Percentiles rank a stretch among this genome's conserved stretches.
These are phyloP conservation scores for Potamilus streckersoni DNA, from an alignment of 1,140 invertebrate species.

Conservation along the genomic window DNA sequence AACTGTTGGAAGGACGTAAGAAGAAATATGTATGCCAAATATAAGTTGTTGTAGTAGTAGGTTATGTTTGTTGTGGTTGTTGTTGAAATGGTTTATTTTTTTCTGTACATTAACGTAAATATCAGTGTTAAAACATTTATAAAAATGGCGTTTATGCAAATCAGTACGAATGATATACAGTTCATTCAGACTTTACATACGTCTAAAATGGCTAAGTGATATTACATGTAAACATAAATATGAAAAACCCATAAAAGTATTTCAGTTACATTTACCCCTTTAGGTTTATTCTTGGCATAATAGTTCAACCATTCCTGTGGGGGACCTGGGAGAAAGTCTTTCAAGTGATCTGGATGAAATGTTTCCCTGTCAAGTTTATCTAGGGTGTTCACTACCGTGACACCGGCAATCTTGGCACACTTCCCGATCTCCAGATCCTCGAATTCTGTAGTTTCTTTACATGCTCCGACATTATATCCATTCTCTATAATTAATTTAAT, in stretches of 20 bases:
- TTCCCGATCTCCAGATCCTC: constrained; percentile 95
- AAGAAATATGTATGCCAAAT: no score
- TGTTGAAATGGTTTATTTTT: no score
- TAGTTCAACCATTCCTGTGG: constrained; percentile 27
- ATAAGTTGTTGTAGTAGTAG: no score
- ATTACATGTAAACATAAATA: neutral
- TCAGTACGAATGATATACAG: neutral
- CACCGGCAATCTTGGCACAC: constrained; percentile 80
- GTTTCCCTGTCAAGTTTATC: constrained; percentile 85
- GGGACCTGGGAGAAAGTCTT: constrained; percentile 27
- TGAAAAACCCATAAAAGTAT: no score
- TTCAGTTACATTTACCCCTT: constrained; percentile 15
- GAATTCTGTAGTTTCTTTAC: constrained; percentile 76
- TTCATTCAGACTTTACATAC: neutral
- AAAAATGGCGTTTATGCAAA: neutral
- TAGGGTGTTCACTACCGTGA: constrained; percentile 85
- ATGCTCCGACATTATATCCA: constrained; percentile 70
- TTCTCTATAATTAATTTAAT: constrained; percentile 23
- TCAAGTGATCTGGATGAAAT: constrained; percentile 75
- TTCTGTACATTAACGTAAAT: no score
- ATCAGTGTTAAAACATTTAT: neutral
- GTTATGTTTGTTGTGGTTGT: no score
- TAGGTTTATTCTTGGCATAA: constrained; percentile 31
- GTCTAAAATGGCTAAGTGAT: neutral
- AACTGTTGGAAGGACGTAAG: no score